A percentile compares a stretch with the other conserved stretches of the same genome.
phyloP scores from a whole-genome alignment of 2,888 invertebrate species.

The Empis stercorea region DNA sequence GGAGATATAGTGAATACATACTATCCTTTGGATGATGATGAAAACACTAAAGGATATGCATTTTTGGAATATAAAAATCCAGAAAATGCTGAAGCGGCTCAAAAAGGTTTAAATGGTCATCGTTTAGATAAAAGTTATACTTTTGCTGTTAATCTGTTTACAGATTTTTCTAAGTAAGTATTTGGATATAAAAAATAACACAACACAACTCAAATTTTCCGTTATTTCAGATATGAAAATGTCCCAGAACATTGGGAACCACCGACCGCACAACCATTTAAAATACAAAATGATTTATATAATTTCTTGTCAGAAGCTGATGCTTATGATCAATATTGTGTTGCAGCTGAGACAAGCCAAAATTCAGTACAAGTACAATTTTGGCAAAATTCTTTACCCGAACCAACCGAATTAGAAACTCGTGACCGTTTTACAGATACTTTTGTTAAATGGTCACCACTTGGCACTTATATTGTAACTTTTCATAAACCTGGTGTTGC shows the following conservation, averaged over 20 bases:
- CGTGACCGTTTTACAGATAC: slow-evolving; percentile 90
- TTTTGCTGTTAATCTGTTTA: slow-evolving; percentile 85
- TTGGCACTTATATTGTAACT: slow-evolving; percentile 92
- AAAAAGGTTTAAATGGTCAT: slow-evolving; percentile 77
- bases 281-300: slow-evolving; percentile 84
- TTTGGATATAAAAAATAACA: no score
- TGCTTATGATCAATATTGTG: slow-evolving; percentile 90
- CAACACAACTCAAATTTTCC: no score
- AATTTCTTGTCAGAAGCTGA: slow-evolving; percentile 88
- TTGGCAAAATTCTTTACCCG: slow-evolving; percentile 81
- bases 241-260: slow-evolving; percentile 90
- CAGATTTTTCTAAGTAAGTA: slow-evolving; percentile 84
- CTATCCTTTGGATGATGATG: slow-evolving; percentile 71
- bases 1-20: slow-evolving; percentile 78
- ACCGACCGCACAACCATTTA: slow-evolving; percentile 78
- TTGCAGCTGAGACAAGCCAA: slow-evolving; percentile 65
- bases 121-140: slow-evolving; percentile 93
- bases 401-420: slow-evolving; percentile 69
- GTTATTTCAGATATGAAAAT: slow-evolving; percentile 71
- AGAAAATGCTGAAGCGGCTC: slow-evolving; percentile 74
- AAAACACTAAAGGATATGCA: slow-evolving; percentile 81
- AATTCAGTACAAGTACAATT: slow-evolving; percentile 65
- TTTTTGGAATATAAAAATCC: slow-evolving; percentile 85
- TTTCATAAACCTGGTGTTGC: slow-evolving; percentile 94
- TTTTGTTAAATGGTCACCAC: slow-evolving; percentile 93